Evolutionary conservation across 2,888 invertebrate species (phyloP).

Genomic region (Lypha dubia): DNA sequence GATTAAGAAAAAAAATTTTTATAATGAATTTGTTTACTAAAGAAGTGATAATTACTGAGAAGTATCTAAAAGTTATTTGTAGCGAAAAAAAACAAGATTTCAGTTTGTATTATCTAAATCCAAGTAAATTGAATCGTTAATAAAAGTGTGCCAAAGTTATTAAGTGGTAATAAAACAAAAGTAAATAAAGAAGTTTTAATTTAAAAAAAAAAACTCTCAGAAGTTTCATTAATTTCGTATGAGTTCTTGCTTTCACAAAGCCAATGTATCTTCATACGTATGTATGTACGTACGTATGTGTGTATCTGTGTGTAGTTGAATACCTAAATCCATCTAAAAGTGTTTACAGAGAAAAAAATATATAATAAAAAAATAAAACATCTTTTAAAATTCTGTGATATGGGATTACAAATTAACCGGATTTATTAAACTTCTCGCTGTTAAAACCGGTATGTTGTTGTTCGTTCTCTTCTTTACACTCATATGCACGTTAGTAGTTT

Average conservation of each 20-base stretch:
- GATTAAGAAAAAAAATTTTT: neutral
- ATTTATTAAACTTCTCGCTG: constrained; percentile 56
- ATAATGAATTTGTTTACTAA: constrained; percentile 5
- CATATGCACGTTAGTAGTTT: constrained; percentile 11
- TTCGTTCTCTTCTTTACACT: constrained; percentile 32
- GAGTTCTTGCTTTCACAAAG: neutral
- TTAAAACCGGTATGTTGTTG: constrained; percentile 59
- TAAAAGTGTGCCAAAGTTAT: constrained; percentile 59
- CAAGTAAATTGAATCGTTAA: constrained; percentile 18
- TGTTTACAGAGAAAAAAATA: constrained; percentile 13
- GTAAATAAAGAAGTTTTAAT: neutral
- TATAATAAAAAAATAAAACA: constrained; percentile 18
- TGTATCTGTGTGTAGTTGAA: constrained; percentile 27
- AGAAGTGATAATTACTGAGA: neutral
- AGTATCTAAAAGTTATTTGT: neutral
- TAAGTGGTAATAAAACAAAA: constrained; percentile 14
- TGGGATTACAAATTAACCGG: constrained; percentile 65
- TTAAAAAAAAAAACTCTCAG: neutral
- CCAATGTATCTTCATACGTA: too few species aligned
- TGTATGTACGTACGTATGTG: too few species aligned
- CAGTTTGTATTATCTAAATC: constrained; percentile 26
- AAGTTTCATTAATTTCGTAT: neutral
- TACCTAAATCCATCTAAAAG: neutral
- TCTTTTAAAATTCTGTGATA: constrained; percentile 53
- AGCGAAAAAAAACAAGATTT: constrained; percentile 23